Conservation (phyloP, 1,140 invertebrate genomes). For the Tetramorium parvispinum region DNA sequence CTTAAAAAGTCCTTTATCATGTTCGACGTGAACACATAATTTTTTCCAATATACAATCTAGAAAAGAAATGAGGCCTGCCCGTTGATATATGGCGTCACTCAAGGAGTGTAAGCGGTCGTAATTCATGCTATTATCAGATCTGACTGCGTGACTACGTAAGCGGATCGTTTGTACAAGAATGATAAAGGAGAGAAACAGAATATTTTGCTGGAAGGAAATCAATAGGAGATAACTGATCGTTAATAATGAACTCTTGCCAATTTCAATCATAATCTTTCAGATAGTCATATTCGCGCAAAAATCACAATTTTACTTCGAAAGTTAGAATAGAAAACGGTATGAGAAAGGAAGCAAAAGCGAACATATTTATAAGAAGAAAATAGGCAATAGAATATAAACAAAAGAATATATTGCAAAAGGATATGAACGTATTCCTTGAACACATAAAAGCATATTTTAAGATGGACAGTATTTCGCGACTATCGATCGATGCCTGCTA, state of each 20-base stretch:
- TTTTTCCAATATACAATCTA: conserved; percentile 78
- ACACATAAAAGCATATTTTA: not conserved
- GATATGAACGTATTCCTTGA: not conserved
- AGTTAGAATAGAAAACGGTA: not conserved
- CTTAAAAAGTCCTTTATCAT: conserved; percentile 70
- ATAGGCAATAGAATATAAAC: not conserved
- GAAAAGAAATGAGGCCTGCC: conserved; percentile 72
- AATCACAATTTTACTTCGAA: not conserved
- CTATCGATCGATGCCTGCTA: not conserved
- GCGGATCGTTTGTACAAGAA: conserved; percentile 40
- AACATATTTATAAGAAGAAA: not conserved
- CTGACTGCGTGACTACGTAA: conserved; percentile 66
- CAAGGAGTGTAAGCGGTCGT: conserved; percentile 74
- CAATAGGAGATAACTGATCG: conserved; percentile 4
- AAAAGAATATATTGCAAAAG: not conserved
- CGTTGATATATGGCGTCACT: conserved; percentile 74
- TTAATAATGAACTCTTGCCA: conserved; percentile 11
- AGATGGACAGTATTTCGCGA: conserved; percentile 1
- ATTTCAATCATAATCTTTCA: not conserved
- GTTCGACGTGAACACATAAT: conserved; percentile 74
- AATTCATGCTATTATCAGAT: conserved; percentile 77
- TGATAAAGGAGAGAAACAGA: conserved; percentile 13
- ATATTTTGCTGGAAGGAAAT: not conserved
- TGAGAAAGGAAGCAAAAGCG: not conserved
- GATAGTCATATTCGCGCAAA: not conserved